phyloP scores from a whole-genome alignment of 2,113 vertebrate species.

The Actenoides hombroni region DNA sequence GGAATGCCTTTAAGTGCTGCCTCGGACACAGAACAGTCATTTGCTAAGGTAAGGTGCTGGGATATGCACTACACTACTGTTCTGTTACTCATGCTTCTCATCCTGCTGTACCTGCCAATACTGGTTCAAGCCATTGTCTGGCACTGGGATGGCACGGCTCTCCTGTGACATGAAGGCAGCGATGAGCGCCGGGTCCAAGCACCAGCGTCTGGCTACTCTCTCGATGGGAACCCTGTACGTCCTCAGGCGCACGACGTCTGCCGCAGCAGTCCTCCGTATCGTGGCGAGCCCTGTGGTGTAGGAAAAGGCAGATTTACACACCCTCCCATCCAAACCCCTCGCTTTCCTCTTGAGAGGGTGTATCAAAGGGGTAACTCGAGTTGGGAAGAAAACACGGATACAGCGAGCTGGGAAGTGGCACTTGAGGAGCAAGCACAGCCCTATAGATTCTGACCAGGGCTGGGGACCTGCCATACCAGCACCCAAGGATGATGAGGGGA shows the following conservation, averaged over 20 bases:
- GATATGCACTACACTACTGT: no score
- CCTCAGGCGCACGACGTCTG: conserved; percentile 64
- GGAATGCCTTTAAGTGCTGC: not conserved
- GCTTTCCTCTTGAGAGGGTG: not conserved
- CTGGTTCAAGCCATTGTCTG: conserved; percentile 61
- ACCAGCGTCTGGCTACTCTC: conserved; percentile 65
- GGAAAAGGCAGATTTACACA: not conserved
- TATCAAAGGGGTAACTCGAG: not conserved
- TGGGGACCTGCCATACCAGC: not conserved
- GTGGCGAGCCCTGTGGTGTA: conserved; percentile 39
- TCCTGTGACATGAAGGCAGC: conserved; percentile 79
- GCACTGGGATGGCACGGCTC: conserved; percentile 51
- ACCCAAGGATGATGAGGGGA: not conserved
- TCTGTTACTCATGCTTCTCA: not conserved
- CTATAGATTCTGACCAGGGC: accelerated
- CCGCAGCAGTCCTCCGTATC: conserved; percentile 64
- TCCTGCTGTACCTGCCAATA: conserved; percentile 62
- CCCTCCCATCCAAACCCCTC: accelerated
- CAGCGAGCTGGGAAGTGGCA: accelerated
- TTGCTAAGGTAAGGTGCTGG: not conserved
- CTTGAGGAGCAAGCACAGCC: not conserved
- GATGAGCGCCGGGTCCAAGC: conserved; percentile 77
- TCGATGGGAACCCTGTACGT: conserved; percentile 56
- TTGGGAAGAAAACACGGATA: not conserved
- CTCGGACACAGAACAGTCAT: not conserved